Evolutionary conservation across 1,140 invertebrate species (phyloP), one percentile per base, ranked within the genome.

Genomic region (Eciton burchellii): DNA sequence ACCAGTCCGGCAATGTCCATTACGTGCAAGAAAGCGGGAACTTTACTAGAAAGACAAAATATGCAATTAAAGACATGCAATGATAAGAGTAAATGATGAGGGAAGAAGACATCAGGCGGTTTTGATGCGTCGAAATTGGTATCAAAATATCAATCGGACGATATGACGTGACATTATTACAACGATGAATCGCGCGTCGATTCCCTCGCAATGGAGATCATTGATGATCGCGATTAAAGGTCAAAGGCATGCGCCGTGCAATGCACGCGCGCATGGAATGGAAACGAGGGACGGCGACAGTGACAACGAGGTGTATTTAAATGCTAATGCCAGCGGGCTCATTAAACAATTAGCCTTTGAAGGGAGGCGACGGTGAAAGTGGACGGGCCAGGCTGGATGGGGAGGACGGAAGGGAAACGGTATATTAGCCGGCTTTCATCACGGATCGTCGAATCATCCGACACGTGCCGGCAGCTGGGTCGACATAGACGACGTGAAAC

Each of bases 1-100:
- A 99, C 99, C 68, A 99, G 94, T 8, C 99, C 99, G 63, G 99
- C 99, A 91, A 99, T 99, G 91, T 99, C 99, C 8, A 99, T 98
- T 24, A 99, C 97, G 92, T 99, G 99, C 62, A 99, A 94, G 93
- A 98, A 99, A 0, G 99, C 99, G 29, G 99, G 99, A 11, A 99
- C 98, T 95, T 99, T 99, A 92, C 98, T 99, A 94, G 21, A 95
- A 95, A 84, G 83, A 1, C 6, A 3, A 79, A 57, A 41, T 66
- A n/a, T 54, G 9, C 41, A 29, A 68, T 79, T 79, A 68, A 0
- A 29, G 19, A 57, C 70, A 73, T n/a, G 12, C 35, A n/a, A n/a
- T 14, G 45, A 24, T 5, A 3, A n/a, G 2, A 1, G 14, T 45
- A 26, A 60, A 59, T 26, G 24, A 41, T 26, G 9, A 21, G 1